A percentile compares a stretch with the other conserved stretches of the same genome.
phyloP scores from a whole-genome alignment of 2,113 vertebrate species.

The Varanus komodoensis region DNA sequence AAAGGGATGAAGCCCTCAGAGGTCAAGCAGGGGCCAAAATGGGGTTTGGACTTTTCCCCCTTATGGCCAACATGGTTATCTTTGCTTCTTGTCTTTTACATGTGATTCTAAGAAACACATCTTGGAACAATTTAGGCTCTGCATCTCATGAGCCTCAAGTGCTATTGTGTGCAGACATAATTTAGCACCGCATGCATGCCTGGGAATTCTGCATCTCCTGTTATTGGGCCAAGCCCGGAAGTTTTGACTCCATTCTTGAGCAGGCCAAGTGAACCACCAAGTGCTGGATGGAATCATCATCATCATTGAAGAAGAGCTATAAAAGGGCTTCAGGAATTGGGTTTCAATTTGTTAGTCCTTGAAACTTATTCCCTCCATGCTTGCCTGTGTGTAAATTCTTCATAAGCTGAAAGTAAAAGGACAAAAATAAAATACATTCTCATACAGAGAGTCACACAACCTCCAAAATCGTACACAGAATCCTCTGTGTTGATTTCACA shows the following conservation, averaged over 20 bases:
- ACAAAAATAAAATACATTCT: conserved; percentile 43
- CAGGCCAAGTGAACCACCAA: background rate
- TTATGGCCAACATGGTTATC: no score
- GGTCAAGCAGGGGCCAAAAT: background rate
- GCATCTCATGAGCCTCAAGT: background rate
- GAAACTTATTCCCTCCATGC: conserved; percentile 18
- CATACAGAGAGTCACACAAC: conserved; percentile 45
- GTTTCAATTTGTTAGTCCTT: conserved; percentile 26
- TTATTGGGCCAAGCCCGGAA: background rate
- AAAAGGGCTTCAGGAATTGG: conserved; percentile 2
- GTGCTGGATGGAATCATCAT: accelerated
- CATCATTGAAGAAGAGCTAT: accelerated
- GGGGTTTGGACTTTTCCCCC: no score
- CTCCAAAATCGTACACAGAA: conserved; percentile 59
- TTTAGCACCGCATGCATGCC: background rate
- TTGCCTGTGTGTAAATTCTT: background rate
- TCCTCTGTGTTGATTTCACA: conserved; percentile 14
- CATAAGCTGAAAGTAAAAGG: conserved; percentile 30
- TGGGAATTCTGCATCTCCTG: background rate
- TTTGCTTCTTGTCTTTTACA: background rate
- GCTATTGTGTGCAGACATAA: background rate
- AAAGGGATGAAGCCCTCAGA: background rate
- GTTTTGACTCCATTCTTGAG: background rate
- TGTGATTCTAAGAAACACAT: background rate
- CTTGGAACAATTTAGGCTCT: background rate